Evolutionary conservation across 2,888 invertebrate genomes (phyloP).

Genomic region (Auanema freiburgensis): DNA sequence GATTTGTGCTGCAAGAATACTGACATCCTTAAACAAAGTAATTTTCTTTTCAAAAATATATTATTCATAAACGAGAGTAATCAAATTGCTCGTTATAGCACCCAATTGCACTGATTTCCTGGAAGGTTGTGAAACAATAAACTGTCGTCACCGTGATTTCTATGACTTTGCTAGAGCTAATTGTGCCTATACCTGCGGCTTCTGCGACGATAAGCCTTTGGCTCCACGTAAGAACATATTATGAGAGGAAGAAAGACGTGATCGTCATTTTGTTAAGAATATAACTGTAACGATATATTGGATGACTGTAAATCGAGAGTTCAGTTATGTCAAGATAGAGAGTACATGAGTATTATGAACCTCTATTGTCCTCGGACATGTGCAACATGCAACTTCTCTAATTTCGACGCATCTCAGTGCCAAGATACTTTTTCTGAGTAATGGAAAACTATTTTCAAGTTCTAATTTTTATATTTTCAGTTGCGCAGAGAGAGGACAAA

Average conservation of each 20-base stretch:
- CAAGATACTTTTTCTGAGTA: constrained; percentile 30
- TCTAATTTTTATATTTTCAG: constrained; percentile 24
- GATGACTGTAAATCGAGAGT: constrained; percentile 32
- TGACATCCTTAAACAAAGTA: constrained; percentile 22
- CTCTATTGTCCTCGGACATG: constrained; percentile 40
- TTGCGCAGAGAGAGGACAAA: constrained; percentile 26
- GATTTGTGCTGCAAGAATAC: constrained; percentile 27
- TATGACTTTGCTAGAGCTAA: constrained; percentile 36
- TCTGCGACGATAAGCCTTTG: constrained; percentile 31
- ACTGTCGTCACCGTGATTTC: constrained; percentile 28
- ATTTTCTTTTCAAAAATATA: constrained; percentile 1
- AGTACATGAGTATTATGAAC: constrained; percentile 34
- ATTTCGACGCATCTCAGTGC: constrained; percentile 27
- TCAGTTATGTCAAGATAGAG: constrained; percentile 26
- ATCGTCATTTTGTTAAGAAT: constrained; percentile 22
- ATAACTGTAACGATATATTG: constrained; percentile 32
- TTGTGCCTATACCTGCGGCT: constrained; percentile 34
- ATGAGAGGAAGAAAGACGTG: not conserved
- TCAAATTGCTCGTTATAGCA: constrained; percentile 17
- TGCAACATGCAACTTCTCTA: constrained; percentile 20
- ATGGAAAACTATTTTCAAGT: too few species aligned
- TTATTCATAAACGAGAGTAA: not conserved
- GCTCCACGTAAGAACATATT: constrained; percentile 28
- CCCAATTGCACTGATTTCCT: constrained; percentile 30
- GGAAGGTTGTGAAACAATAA: constrained; percentile 22